Base-by-base conservation (phyloP, 2,888 invertebrate species). In the Drosophila monieri region DNA sequence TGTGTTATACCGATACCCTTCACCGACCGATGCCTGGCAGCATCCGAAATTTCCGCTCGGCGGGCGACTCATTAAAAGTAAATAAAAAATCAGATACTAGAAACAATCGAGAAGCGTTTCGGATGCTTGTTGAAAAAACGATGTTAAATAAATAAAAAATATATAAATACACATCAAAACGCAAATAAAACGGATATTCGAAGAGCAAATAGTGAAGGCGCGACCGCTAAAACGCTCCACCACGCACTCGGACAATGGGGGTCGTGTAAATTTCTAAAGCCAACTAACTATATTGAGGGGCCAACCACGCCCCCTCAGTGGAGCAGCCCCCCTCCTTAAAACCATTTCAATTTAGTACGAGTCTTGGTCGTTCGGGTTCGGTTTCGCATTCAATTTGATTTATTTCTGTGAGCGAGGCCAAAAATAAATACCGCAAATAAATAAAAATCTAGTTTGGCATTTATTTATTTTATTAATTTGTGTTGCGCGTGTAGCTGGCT, bases 381-480 rank as follows among this genome's bases (percentile, higher is more conserved):
- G 47, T 53, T 46, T 67, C 18, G 68, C 32, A 49, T 69, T 39
- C 61, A 70, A 52, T 83, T 78, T 88, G 86, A 85, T 88, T 85
- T 80, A 88, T 83, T 77, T 88, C 74, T 37, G 41, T 35, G 73
- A 73, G 73, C 77, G 74, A 72, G 62, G 78, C 73, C 73, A 85
- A 85, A 87, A 84, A 85, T 85, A 84, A 81, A 78, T 71, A 71
- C 69, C 57, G 78, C 67, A 79, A 84, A 75, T 65, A 69, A 59
- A 71, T 59, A 64, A 59, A 56, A 60, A 59, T 62, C 68, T 54
- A 59, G 44, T 72, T 61, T 60, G 56, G 48, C 58, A 53, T 74
- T 67, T 87, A 87, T 83, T 83, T 87, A 83, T 78, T 81, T 84
- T 87, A 84, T 84, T 85, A 85, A 84, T 84, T 84, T 79, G 74